Conservation (phyloP, 1,140 invertebrate species). For the Drosophila murphyi region DNA sequence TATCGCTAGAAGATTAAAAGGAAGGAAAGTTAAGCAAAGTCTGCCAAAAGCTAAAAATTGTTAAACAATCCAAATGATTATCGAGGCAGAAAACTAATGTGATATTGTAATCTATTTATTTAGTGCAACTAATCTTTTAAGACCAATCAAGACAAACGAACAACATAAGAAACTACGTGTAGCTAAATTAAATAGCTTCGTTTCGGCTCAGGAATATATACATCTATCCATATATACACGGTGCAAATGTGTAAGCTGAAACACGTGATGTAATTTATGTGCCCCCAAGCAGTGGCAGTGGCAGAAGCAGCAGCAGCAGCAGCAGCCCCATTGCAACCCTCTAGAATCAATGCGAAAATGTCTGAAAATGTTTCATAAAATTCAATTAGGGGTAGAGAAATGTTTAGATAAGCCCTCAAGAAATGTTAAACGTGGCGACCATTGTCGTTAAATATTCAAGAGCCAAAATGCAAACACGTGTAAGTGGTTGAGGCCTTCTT, state of each 20-base stretch:
- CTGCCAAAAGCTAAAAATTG: too few relatives aligned
- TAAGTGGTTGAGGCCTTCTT: background rate
- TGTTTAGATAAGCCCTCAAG: slow-evolving; percentile 29
- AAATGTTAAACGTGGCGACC: slow-evolving; percentile 9
- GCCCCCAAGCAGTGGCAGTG: slow-evolving; percentile 30
- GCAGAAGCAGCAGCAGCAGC: background rate
- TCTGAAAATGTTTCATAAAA: slow-evolving; percentile 15
- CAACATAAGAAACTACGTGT: background rate
- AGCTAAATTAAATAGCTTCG: slow-evolving; percentile 21
- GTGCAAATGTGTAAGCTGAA: slow-evolving; percentile 65
- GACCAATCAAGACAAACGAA: slow-evolving; percentile 1
- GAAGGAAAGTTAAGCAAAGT: too few relatives aligned
- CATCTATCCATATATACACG: slow-evolving; percentile 26
- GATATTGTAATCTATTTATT: slow-evolving; percentile 8
- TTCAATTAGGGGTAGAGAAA: slow-evolving; percentile 31
- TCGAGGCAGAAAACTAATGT: background rate
- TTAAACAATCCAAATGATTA: background rate
- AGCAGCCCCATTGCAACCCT: slow-evolving; percentile 48
- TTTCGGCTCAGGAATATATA: slow-evolving; percentile 14
- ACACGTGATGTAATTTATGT: slow-evolving; percentile 73
- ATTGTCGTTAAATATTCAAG: slow-evolving; percentile 12
- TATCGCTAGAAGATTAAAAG: too few relatives aligned
- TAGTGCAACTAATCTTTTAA: background rate
- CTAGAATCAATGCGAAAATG: slow-evolving; percentile 23
- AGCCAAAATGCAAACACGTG: slow-evolving; percentile 22